phyloP scores from a whole-genome alignment of 2,797 vertebrate species.

The Scleropages formosus region DNA sequence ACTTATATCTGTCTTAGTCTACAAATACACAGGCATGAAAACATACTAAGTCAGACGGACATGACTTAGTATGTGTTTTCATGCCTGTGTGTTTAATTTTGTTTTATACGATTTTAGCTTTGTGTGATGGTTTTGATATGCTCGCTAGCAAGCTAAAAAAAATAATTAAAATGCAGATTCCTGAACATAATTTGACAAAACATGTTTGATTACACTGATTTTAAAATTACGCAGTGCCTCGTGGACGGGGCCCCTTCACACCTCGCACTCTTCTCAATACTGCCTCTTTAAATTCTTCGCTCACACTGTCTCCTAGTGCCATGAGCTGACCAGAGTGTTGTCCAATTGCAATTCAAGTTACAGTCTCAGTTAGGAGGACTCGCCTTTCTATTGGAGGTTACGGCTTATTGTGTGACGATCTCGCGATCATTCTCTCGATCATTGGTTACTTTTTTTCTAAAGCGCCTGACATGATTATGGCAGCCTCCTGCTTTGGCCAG shows the following conservation, averaged over 20 bases:
- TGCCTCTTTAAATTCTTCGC: slow-evolving; percentile 28
- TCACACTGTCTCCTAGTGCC: slow-evolving; percentile 32
- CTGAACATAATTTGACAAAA: too few relatives aligned
- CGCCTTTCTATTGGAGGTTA: slow-evolving; percentile 37
- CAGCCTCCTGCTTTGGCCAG: background rate
- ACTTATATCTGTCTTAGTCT: too few relatives aligned
- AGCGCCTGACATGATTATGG: background rate
- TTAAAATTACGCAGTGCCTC: too few relatives aligned
- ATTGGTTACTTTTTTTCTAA: slow-evolving; percentile 1
- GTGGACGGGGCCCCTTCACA: too few relatives aligned
- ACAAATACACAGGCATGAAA: too few relatives aligned
- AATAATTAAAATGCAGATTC: too few relatives aligned
- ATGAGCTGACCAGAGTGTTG: slow-evolving; percentile 47
- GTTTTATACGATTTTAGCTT: background rate
- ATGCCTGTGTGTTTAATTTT: background rate
- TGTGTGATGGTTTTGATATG: too few relatives aligned
- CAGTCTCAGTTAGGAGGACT: slow-evolving; percentile 17
- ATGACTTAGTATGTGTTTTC: background rate
- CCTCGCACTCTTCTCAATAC: too few relatives aligned
- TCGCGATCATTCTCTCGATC: slow-evolving; percentile 12
- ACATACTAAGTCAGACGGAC: background rate
- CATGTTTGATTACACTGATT: too few relatives aligned
- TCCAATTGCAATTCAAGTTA: slow-evolving; percentile 42
- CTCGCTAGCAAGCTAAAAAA: too few relatives aligned
- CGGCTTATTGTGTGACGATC: background rate